Conservation (phyloP, 2,888 invertebrate species). For the Drosophila mercatorum region DNA sequence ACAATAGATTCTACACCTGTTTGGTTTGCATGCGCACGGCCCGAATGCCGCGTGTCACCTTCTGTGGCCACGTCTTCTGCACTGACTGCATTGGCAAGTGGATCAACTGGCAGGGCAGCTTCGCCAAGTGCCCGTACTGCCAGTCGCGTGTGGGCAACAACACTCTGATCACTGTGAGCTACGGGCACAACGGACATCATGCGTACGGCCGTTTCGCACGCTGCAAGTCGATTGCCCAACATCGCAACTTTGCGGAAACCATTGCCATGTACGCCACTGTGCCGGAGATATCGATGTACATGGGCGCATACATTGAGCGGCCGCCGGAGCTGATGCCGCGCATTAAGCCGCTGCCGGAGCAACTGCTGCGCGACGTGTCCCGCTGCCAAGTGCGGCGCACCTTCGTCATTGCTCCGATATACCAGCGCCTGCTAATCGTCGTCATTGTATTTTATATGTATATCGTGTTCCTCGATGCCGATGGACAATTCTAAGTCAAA, state of each 20-base stretch:
- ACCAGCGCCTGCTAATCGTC: constrained; percentile 26
- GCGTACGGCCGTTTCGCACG: not conserved
- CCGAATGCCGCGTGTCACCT: constrained; percentile 32
- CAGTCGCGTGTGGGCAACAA: constrained; percentile 37
- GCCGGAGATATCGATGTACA: constrained; percentile 33
- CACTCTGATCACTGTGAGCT: constrained; percentile 44
- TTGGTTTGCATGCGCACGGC: constrained; percentile 51
- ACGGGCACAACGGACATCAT: not conserved
- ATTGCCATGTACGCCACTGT: not conserved
- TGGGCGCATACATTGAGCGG: constrained; percentile 5
- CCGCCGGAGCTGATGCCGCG: constrained; percentile 40
- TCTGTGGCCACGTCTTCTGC: constrained; percentile 62
- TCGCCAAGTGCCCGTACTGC: constrained; percentile 53
- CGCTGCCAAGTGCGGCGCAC: not conserved
- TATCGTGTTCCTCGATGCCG: not conserved
- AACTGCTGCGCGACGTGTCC: constrained; percentile 21
- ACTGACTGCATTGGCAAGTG: constrained; percentile 42
- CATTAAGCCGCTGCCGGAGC: constrained; percentile 27
- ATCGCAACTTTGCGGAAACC: constrained; percentile 17
- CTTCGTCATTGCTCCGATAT: constrained; percentile 7
- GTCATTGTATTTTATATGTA: constrained; percentile 23
- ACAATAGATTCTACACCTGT: constrained; percentile 35
- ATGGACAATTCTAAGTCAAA: not conserved
- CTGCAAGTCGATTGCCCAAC: constrained; percentile 23
- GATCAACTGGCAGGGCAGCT: constrained; percentile 12